Conservation (phyloP, 2,113 vertebrate genomes). For the Candoia aspera region DNA sequence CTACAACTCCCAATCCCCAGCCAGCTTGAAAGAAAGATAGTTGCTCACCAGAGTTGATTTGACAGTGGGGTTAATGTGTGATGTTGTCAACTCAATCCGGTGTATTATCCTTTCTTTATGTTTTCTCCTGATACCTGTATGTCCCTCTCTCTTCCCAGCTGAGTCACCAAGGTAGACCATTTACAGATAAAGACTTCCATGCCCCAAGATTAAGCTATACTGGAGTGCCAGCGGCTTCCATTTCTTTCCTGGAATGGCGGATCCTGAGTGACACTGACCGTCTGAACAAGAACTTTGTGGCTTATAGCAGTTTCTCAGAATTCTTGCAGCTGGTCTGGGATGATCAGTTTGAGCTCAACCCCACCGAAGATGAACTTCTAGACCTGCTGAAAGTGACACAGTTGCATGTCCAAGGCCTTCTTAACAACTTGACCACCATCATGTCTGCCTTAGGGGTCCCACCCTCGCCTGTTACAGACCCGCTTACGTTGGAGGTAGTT, state of each 20-base stretch:
- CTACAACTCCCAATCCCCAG: too few species aligned
- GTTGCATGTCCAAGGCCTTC: slow-evolving; percentile 59
- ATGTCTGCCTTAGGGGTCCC: slow-evolving; percentile 52
- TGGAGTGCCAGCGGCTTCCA: slow-evolving; percentile 43
- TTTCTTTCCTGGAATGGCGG: slow-evolving; percentile 63
- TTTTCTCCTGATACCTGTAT: neutral
- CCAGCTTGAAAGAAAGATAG: neutral
- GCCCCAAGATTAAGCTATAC: slow-evolving; percentile 47
- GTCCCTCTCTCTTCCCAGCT: slow-evolving; percentile 49
- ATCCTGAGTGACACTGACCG: slow-evolving; percentile 41
- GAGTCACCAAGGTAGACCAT: slow-evolving; percentile 64
- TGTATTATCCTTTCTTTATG: neutral
- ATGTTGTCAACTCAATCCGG: neutral
- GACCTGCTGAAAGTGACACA: slow-evolving; percentile 47
- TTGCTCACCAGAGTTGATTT: neutral
- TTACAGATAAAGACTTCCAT: slow-evolving; percentile 63
- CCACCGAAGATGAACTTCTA: slow-evolving; percentile 43
- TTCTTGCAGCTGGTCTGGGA: slow-evolving; percentile 65
- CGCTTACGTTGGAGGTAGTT: slow-evolving; percentile 28
- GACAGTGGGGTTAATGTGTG: neutral
- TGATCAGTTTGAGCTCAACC: slow-evolving; percentile 58
- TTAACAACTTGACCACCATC: slow-evolving; percentile 60
- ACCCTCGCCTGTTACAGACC: slow-evolving; percentile 22
- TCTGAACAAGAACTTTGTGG: slow-evolving; percentile 41
- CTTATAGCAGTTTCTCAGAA: slow-evolving; percentile 58